phyloP scores from a whole-genome alignment of 2,888 invertebrate genomes.

The Osedax frankpressi region DNA sequence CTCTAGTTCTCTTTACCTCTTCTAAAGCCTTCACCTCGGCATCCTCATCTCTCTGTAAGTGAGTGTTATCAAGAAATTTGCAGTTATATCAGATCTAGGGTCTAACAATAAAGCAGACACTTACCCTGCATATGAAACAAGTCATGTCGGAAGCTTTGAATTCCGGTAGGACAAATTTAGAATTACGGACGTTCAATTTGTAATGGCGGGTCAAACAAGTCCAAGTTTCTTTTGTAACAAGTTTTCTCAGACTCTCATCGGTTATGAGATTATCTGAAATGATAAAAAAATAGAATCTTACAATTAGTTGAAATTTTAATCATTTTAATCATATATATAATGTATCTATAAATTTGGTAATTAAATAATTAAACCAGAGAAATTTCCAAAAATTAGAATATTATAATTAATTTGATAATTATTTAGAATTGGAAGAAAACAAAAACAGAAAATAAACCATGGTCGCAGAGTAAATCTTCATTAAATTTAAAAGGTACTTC shows the following conservation, averaged over 20 bases:
- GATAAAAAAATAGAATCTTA: background rate
- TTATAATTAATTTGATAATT: background rate
- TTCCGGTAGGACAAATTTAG: background rate
- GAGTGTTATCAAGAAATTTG: too few species aligned
- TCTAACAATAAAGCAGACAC: background rate
- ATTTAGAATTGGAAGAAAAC: background rate
- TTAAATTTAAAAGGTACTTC: background rate
- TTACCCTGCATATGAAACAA: background rate
- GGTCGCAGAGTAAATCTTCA: background rate
- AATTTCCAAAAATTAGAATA: too few species aligned
- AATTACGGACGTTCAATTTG: background rate
- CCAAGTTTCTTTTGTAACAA: background rate
- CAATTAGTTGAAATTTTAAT: background rate
- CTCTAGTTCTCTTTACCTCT: background rate
- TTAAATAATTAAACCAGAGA: too few species aligned
- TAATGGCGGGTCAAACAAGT: background rate
- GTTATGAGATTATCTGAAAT: background rate
- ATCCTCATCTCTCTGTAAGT: background rate
- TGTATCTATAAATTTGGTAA: too few species aligned
- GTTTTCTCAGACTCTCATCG: background rate
- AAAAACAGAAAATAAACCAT: background rate
- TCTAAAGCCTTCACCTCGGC: background rate
- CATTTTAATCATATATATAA: background rate
- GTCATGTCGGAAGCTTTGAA: background rate
- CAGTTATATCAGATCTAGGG: background rate